Evolutionary conservation across 2,797 vertebrate genomes (phyloP).

Genomic region (Pogoniulus pusillus): DNA sequence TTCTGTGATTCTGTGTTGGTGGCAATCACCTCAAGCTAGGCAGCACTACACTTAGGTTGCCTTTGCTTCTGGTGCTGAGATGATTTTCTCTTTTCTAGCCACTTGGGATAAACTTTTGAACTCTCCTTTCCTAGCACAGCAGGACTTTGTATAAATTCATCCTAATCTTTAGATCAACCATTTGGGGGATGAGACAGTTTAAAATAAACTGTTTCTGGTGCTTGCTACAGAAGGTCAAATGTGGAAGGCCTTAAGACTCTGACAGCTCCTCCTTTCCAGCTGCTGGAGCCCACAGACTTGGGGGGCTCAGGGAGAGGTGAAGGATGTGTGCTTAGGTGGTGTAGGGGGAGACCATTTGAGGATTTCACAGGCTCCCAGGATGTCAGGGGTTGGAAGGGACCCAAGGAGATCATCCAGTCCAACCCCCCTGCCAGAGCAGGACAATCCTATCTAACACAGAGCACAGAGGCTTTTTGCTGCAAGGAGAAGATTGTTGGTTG

Average conservation of each 20-base stretch:
- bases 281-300: neutral
- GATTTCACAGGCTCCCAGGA: no score
- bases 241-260: neutral
- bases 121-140: neutral
- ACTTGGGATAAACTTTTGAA: neutral
- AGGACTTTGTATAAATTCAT: neutral
- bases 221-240: neutral
- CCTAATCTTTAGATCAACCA: neutral
- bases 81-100: neutral
- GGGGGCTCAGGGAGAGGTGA: neutral
- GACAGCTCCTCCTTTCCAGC: neutral
- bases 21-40: neutral
- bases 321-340: neutral
- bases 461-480: no score
- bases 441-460: no score
- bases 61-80: neutral
- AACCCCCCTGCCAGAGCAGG: no score
- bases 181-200: neutral
- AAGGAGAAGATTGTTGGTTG: no score
- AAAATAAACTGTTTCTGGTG: neutral
- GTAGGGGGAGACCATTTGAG: neutral
- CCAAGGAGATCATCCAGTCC: no score
- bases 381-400: no score
- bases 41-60: neutral
- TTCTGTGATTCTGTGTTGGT: neutral